Evolutionary conservation across 2,888 invertebrate species (phyloP), one percentile per base, ranked within the genome.

Genomic region (Trissolcus brochymenae): DNA sequence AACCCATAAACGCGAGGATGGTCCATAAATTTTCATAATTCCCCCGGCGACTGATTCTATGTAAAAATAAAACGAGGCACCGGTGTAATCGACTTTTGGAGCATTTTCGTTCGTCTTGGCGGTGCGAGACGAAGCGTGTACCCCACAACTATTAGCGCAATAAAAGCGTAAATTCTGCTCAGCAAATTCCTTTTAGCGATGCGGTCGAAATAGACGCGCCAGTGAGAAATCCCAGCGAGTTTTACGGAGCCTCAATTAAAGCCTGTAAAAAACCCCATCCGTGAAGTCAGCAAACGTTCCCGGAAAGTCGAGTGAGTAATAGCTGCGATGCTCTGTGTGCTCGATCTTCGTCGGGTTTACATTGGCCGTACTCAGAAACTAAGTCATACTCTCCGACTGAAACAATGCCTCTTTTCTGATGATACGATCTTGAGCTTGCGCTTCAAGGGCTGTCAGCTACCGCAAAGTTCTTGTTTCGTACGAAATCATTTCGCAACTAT

Each of bases 221-320:
- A 73, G 82, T 73, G 80, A 78, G 78, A 81, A 82, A 82, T 83
- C 80, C 81, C 76, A 81, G 76, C 75, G 46, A 80, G 83, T 80
- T 83, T 83, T 82, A 83, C 83, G 81, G 75, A 78, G 81, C 81
- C 82, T 84, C 86, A 86, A 86, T 86, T 86, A 86, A 83, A 82
- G 82, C 77, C 81, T 79, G 81, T 81, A 82, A 83, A 83, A 82
- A 79, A 76, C 35, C 25, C 35, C 35, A 57, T 76, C 76, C 80
- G 81, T 79, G 79, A 83, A 81, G 78, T 79, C 80, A 81, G 82
- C 78, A 83, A 70, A 81, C 79, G 79, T 79, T 79, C 76, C 70
- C 67, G 76, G 76, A 79, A 79, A 74, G 67, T 76, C 74, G 67
- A 76, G 79, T 76, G 65, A 65, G 75, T 78, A 78, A 78, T 75